These are phyloP conservation scores for Teinopalpus imperialis DNA, from an alignment of 2,888 invertebrate genomes.

Conservation along the genomic window DNA sequence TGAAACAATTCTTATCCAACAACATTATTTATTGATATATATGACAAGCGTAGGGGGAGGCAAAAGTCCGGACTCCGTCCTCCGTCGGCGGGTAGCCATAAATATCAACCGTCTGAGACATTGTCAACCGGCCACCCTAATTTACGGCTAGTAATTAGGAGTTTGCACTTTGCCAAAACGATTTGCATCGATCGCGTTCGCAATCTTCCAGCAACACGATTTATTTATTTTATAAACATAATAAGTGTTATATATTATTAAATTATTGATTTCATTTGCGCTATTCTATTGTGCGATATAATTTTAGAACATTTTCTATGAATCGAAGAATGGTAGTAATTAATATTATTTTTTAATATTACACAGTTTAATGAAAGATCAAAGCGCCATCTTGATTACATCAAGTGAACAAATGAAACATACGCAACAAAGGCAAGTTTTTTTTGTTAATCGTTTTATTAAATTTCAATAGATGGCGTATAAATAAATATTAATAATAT, in stretches of 20 bases:
- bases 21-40: constrained; percentile 42
- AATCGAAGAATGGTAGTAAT: too few relatives aligned
- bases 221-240: constrained; percentile 5
- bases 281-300: too few relatives aligned
- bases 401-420: too few relatives aligned
- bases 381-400: too few relatives aligned
- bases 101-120: constrained; percentile 77
- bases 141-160: constrained; percentile 80
- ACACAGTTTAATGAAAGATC: too few relatives aligned
- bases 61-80: constrained; percentile 57
- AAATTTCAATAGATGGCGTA: too few relatives aligned
- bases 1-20: constrained; percentile 29
- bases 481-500: too few relatives aligned
- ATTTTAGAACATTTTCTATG: too few relatives aligned
- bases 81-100: constrained; percentile 59
- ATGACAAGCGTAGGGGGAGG: constrained; percentile 57
- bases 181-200: constrained; percentile 72
- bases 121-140: constrained; percentile 80
- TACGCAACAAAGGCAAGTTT: too few relatives aligned
- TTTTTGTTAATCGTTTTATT: too few relatives aligned
- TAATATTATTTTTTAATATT: too few relatives aligned
- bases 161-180: constrained; percentile 81
- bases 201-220: constrained; percentile 26
- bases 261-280: too few relatives aligned
- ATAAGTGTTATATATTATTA: not conserved